Conservation (phyloP, 2,113 vertebrate genomes). For the Engystomops pustulosus region DNA sequence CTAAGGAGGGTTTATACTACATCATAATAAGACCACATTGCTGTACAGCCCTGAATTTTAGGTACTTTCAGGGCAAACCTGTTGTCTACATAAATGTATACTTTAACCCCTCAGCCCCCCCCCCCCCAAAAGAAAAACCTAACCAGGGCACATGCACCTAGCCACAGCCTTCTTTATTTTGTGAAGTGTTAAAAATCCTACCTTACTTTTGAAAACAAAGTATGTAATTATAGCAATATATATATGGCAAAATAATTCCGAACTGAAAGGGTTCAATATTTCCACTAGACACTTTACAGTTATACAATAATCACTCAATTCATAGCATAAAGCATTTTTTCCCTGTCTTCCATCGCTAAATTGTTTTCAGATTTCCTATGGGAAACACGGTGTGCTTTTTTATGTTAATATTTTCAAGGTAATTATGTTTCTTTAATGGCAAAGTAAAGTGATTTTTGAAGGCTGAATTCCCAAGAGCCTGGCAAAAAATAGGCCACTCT, state of each 20-base stretch:
- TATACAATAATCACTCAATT: slow-evolving; percentile 66
- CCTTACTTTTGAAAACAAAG: too few relatives aligned
- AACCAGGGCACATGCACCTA: too few relatives aligned
- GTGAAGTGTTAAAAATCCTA: too few relatives aligned
- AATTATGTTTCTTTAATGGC: slow-evolving; percentile 67
- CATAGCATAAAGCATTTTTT: slow-evolving; percentile 68
- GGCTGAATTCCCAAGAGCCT: slow-evolving; percentile 59
- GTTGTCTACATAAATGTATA: too few relatives aligned
- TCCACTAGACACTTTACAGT: slow-evolving; percentile 53
- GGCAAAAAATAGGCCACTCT: slow-evolving; percentile 61
- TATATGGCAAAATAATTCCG: slow-evolving; percentile 47
- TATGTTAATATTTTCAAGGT: slow-evolving; percentile 70
- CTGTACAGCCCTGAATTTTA: too few relatives aligned
- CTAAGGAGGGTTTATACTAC: too few relatives aligned
- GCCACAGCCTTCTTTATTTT: too few relatives aligned
- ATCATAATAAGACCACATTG: too few relatives aligned
- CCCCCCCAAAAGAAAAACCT: too few relatives aligned
- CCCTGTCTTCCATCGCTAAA: slow-evolving; percentile 65
- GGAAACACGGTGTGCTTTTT: slow-evolving; percentile 62
- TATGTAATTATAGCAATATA: too few relatives aligned
- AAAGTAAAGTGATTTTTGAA: slow-evolving; percentile 67
- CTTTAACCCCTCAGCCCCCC: too few relatives aligned
- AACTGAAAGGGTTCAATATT: slow-evolving; percentile 54
- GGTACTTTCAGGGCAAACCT: too few relatives aligned
- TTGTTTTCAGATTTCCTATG: slow-evolving; percentile 69